Base-by-base conservation (phyloP, 2,113 vertebrate species). In the Chrysemys picta region DNA sequence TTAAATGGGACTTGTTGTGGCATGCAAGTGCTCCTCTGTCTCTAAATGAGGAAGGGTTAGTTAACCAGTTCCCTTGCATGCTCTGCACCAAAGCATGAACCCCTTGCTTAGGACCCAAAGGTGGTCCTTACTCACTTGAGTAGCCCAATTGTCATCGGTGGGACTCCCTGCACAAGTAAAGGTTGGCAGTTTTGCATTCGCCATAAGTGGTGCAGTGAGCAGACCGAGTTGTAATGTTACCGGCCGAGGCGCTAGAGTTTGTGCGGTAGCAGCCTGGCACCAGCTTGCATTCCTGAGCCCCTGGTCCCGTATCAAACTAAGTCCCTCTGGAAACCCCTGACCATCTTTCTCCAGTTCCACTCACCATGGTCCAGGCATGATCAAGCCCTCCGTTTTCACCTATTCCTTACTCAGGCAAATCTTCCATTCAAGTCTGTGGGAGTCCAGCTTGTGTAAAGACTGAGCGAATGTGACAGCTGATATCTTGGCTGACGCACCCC, bases 311-410 rank as follows among this genome's bases (percentile, higher is more conserved):
- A 29, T 11, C 4, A 35, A 69, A 6, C 24, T 22, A 13, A 80
- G 2, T 6, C 72, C 35, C 22, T 79, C 47, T 3, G 42, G 47
- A 35, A 82, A 84, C 2, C 0, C 22, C 65, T 80, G 42, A 45
- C 3, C 24, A 87, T 59, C 19, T 87, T 87, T 8, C 85, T 85
- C 49, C 45, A 86, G 3, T 1, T 93, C 31, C 54, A 3, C 54
- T 92, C 59, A 9, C 54, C 11, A 12, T 1, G 2, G 49, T 1
- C 62, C 0, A 0, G 0, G 2, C 42, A 3, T 10, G 11, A 76
- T 82, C 14, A 62, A 8, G 56, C 14, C 2, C 59, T 16, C 3
- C 2, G 5, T 13, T 91, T 85, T 89, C 14, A 31, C 2, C 54
- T 6, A 38, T 84, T 89, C 5, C 1, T 89, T 78, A 27, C 75